Base-by-base conservation (phyloP, 2,113 vertebrate genomes). In the Mesitornis unicolor region DNA sequence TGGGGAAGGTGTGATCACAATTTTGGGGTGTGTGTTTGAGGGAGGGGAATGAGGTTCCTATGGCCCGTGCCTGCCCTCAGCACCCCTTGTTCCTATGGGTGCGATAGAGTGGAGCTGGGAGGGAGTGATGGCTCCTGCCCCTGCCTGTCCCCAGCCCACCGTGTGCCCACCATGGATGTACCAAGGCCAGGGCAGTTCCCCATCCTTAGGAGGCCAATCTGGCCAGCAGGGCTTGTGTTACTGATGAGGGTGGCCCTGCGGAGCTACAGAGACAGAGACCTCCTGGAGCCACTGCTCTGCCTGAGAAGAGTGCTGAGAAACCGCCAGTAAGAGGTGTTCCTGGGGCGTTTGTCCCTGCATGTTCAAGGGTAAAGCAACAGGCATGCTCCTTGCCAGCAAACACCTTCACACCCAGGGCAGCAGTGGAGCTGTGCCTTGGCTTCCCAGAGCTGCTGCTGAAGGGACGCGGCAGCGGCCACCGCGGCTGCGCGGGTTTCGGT, bases 401-500 rank as follows among this genome's bases (percentile, higher is more conserved):
- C 79, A 86, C 0, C 5, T 45, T 16, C 65, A 82, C 78, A 69
- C 83, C 14, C 10, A 43, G 60, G 75, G 61, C 56, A 82, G 31
- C 0, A 0, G 29, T 8, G 35, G 63, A 6, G 17, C 25, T 22
- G 29, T 53, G 76, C 63, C 76, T 68, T 90, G 67, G 67, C 51
- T 92, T 77, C 76, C 79, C 48, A 65, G 89, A 60, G 71, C 40
- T 25, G 79, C 8, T 12, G 18, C 0, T 33, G 59, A 56, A 26
- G 43, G 69, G 78, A 71, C 54, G 40, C 51, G 67, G 25, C 40
- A 25, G 78, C 5, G 19, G 60, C 36, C 3, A 12, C 13, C 3
- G 2, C 1, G 1, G 69, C 67, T 7, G 7, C 20, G 5, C 13
- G 3, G 47, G 35, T 73, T 74, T 59, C 1, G 2, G 60, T 2